Conservation (phyloP, 2,113 vertebrate species). For the Muntiacus reevesi region DNA sequence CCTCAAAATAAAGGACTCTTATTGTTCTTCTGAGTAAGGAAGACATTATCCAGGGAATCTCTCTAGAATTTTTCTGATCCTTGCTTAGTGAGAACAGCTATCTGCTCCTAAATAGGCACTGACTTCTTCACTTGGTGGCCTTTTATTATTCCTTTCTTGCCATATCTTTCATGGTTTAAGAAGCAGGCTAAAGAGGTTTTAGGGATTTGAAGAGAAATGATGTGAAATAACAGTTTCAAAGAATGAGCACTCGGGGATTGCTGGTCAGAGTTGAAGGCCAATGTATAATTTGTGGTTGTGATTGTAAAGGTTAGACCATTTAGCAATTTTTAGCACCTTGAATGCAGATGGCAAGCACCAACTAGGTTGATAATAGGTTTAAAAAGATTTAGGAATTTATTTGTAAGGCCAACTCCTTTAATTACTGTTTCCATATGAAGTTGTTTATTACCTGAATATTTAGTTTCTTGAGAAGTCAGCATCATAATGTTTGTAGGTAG, state of each 20-base stretch:
- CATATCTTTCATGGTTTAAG: background rate
- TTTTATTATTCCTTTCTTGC: background rate
- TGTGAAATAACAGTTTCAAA: background rate
- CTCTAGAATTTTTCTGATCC: conserved; percentile 30
- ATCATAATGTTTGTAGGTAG: background rate
- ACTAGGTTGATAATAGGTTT: background rate
- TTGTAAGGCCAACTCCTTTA: background rate
- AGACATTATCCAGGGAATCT: background rate
- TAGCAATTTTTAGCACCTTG: background rate
- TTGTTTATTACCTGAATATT: background rate
- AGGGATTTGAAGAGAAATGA: background rate
- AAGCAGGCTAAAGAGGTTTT: background rate
- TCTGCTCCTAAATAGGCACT: background rate
- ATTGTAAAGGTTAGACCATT: background rate
- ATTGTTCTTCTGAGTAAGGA: conserved; percentile 37
- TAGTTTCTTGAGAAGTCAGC: background rate
- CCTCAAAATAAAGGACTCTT: conserved; percentile 47
- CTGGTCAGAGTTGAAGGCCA: background rate
- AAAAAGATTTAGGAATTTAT: background rate
- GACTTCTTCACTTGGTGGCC: background rate
- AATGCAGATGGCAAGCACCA: background rate
- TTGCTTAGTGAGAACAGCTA: background rate
- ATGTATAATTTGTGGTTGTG: background rate
- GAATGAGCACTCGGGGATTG: background rate
- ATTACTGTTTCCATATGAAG: background rate